A percentile compares a stretch with the other conserved stretches of the same genome.
Evolutionary conservation across 2,797 vertebrate genomes (phyloP).

Genomic region (Sparidentex hasta): DNA sequence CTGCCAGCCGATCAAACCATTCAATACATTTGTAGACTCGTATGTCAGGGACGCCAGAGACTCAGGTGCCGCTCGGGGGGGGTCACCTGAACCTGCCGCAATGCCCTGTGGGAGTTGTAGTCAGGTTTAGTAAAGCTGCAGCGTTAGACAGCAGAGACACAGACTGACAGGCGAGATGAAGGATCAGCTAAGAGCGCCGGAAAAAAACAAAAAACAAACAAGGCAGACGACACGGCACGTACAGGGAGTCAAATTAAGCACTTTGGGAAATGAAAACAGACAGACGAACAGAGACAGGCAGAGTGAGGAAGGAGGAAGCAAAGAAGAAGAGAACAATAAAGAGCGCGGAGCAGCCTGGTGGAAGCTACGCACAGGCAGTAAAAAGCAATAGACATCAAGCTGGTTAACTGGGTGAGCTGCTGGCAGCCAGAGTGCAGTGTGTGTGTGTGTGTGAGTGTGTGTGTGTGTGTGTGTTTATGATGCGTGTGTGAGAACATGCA

Average conservation of each 20-base stretch:
- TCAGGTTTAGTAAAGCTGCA: constrained; percentile 66
- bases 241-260: neutral
- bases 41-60: constrained; percentile 59
- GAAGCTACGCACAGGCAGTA: constrained; percentile 70
- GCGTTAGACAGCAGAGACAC: constrained; percentile 64
- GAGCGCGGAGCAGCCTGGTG: constrained; percentile 52
- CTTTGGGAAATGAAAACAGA: constrained; percentile 34
- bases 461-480: constrained; percentile 24
- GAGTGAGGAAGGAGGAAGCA: constrained; percentile 20
- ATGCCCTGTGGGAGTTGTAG: constrained; percentile 65
- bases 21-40: constrained; percentile 37
- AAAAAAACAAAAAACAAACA: neutral
- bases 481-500: constrained; percentile 56
- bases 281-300: constrained; percentile 24
- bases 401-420: constrained; percentile 65
- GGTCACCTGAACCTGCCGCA: constrained; percentile 74
- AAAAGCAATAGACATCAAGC: constrained; percentile 81
- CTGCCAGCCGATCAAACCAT: constrained; percentile 65
- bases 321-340: constrained; percentile 21
- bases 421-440: constrained; percentile 67
- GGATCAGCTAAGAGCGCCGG: constrained; percentile 35
- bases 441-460: neutral
- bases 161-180: constrained; percentile 33
- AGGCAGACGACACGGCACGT: constrained; percentile 26
- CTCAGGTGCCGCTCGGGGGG: constrained; percentile 60